These are phyloP conservation scores for Pseudolaguvia tuberculata DNA, from an alignment of 2,113 vertebrate species.

Conservation along the genomic window DNA sequence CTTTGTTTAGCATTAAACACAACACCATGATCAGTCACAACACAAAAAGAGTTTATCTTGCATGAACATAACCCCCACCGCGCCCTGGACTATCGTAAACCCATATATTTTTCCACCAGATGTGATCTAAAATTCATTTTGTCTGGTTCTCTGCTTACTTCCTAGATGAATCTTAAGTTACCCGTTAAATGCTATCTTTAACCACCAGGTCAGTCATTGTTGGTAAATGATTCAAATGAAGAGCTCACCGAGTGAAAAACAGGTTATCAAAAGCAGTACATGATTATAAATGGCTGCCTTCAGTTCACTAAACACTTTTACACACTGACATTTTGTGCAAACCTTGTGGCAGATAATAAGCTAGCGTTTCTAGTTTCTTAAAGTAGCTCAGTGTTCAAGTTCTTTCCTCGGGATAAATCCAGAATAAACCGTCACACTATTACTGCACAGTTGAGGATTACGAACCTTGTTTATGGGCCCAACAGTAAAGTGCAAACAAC, in stretches of 20 bases:
- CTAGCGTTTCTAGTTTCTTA: background rate
- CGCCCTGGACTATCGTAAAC: too few species aligned
- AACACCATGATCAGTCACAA: too few species aligned
- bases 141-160: background rate
- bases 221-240: constrained; percentile 43
- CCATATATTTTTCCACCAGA: too few species aligned
- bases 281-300: background rate
- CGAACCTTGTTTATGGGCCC: too few species aligned
- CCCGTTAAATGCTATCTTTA: constrained; percentile 19
- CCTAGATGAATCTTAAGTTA: background rate
- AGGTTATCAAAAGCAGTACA: background rate
- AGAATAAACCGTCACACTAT: background rate
- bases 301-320: background rate
- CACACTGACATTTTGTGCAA: background rate
- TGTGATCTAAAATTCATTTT: background rate
- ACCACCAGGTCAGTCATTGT: background rate
- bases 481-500: too few species aligned
- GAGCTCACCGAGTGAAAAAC: background rate
- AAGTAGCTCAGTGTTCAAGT: background rate
- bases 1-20: background rate
- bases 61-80: too few species aligned
- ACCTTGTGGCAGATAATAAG: background rate
- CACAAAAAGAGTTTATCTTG: too few species aligned
- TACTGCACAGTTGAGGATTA: too few species aligned
- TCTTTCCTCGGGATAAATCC: background rate